These are phyloP conservation scores for Drosophila anomalipes DNA, from an alignment of 2,888 invertebrate species.

Conservation along the genomic window DNA sequence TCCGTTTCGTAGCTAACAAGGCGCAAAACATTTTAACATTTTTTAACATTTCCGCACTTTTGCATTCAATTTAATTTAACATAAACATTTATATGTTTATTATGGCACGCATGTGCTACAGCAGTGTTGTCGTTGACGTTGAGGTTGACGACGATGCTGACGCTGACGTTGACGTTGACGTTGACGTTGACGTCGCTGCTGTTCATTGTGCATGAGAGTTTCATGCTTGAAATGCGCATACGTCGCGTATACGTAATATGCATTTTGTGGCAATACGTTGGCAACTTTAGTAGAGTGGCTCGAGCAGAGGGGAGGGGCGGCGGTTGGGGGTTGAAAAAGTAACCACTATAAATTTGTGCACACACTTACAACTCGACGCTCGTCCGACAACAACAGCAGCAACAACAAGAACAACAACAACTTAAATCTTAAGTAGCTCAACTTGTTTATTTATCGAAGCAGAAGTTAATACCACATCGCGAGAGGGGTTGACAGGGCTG, in stretches of 20 bases:
- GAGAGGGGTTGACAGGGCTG: slow-evolving; percentile 8
- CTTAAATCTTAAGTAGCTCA: slow-evolving; percentile 80
- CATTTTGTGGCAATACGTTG: slow-evolving; percentile 47
- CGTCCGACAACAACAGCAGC: slow-evolving; percentile 54
- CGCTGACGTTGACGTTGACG: background rate
- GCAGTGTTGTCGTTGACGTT: slow-evolving; percentile 6
- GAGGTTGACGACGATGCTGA: slow-evolving; percentile 15
- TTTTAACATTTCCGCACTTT: slow-evolving; percentile 78
- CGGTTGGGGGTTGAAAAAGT: slow-evolving; percentile 37
- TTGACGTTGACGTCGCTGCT: slow-evolving; percentile 40
- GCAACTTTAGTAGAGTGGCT: slow-evolving; percentile 21
- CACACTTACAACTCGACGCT: slow-evolving; percentile 69
- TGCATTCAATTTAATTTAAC: slow-evolving; percentile 79
- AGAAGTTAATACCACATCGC: slow-evolving; percentile 63
- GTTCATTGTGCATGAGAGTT: slow-evolving; percentile 75
- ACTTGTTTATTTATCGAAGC: slow-evolving; percentile 81
- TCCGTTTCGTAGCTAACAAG: slow-evolving; percentile 59
- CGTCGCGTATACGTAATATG: slow-evolving; percentile 74
- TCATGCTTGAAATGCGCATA: slow-evolving; percentile 78
- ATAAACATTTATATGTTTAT: slow-evolving; percentile 78
- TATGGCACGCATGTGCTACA: slow-evolving; percentile 55
- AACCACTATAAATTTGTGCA: slow-evolving; percentile 72
- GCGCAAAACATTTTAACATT: slow-evolving; percentile 73
- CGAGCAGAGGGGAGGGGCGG: background rate
- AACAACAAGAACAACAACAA: slow-evolving; percentile 54